Evolutionary conservation across 2,113 vertebrate species (phyloP).

Genomic region (Deroptyus accipitrinus): DNA sequence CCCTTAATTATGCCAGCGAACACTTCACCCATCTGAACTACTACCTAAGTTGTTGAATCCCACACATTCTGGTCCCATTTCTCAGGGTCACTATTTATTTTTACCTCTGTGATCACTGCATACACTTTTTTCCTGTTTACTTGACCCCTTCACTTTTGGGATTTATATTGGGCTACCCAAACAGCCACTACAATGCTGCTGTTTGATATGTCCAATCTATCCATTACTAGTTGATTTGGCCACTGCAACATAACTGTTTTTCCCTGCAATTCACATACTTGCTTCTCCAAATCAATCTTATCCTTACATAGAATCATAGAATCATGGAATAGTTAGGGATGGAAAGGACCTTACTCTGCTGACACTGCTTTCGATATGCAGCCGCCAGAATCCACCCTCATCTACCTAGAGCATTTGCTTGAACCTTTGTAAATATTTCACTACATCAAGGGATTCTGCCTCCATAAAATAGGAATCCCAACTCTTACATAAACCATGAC

Average conservation of each 20-base stretch:
- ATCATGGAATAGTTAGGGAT: too few relatives aligned
- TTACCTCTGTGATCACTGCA: background rate
- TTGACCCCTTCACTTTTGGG: background rate
- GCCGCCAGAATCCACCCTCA: background rate
- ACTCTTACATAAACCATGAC: background rate
- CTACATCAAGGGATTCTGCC: background rate
- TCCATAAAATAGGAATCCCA: background rate
- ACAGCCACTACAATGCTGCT: background rate
- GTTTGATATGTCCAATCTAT: background rate
- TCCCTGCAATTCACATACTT: background rate
- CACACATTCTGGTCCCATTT: background rate
- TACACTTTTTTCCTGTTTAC: background rate
- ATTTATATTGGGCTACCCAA: background rate
- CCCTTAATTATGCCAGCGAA: background rate
- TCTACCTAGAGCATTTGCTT: background rate
- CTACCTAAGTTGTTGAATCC: background rate
- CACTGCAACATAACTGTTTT: background rate
- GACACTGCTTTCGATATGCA: background rate
- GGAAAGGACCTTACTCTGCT: background rate
- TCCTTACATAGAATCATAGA: background rate
- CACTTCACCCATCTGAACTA: background rate
- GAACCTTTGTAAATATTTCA: background rate
- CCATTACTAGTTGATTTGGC: background rate
- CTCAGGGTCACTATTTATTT: background rate
- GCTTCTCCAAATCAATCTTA: background rate